phyloP scores from a whole-genome alignment of 1,140 invertebrate genomes.

The Drosophila nasuta region DNA sequence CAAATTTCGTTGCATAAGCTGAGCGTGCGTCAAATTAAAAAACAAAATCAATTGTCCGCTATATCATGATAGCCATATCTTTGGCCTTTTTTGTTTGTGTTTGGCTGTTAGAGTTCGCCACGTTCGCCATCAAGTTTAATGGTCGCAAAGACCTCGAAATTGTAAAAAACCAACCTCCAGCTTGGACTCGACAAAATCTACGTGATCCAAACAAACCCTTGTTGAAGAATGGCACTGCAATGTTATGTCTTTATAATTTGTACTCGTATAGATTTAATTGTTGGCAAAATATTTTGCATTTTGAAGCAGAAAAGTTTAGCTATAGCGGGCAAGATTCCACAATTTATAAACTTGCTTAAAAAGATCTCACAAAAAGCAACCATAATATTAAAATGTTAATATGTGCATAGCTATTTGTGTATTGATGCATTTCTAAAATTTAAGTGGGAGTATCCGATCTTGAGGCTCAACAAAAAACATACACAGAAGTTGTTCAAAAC shows the following conservation, averaged over 20 bases:
- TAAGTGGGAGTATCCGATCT: too few relatives aligned
- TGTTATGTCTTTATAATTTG: neutral
- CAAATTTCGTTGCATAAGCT: slow-evolving; percentile 58
- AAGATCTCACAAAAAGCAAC: too few relatives aligned
- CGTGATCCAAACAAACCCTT: slow-evolving; percentile 28
- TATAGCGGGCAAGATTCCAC: too few relatives aligned
- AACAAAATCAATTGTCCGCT: slow-evolving; percentile 60
- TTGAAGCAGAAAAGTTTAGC: too few relatives aligned
- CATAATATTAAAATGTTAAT: too few relatives aligned
- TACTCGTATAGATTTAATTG: neutral
- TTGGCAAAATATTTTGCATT: neutral
- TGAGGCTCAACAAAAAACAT: too few relatives aligned
- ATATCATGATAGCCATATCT: slow-evolving; percentile 15
- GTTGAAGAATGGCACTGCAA: slow-evolving; percentile 13
- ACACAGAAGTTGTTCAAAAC: too few relatives aligned
- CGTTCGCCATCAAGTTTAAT: slow-evolving; percentile 44
- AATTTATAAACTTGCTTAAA: too few relatives aligned
- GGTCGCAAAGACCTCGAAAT: slow-evolving; percentile 51
- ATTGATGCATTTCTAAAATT: too few relatives aligned
- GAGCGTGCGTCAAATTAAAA: slow-evolving; percentile 65
- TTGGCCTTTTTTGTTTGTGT: neutral
- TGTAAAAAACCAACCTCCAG: neutral
- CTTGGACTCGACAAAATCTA: neutral
- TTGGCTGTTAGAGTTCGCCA: slow-evolving; percentile 29
- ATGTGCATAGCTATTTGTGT: too few relatives aligned